phyloP scores from a whole-genome alignment of 2,888 invertebrate species.

The Poecilus cupreus region DNA sequence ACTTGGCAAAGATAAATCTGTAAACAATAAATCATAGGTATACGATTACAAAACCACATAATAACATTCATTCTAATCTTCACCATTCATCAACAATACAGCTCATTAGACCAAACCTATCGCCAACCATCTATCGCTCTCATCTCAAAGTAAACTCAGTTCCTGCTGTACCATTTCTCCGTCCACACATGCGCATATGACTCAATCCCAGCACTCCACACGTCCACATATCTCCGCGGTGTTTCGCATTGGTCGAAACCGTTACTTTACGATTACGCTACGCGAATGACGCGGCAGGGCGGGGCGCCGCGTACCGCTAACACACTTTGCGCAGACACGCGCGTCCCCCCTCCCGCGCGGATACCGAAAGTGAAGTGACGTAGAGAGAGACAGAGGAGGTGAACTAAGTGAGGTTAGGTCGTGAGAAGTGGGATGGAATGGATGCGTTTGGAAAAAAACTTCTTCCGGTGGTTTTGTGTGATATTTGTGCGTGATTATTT shows the following conservation, averaged over 20 bases:
- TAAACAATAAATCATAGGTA: too few relatives aligned
- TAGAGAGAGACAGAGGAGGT: conserved; percentile 19
- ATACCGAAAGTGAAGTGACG: conserved; percentile 55
- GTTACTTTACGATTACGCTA: conserved; percentile 24
- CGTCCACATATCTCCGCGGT: neutral
- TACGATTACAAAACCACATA: too few relatives aligned
- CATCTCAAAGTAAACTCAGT: neutral
- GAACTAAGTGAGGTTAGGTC: conserved; percentile 33
- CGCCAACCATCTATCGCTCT: too few relatives aligned
- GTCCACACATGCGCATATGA: conserved; percentile 4
- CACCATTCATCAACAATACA: too few relatives aligned
- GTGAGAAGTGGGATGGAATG: conserved; percentile 40
- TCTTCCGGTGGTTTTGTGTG: neutral
- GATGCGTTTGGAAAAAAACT: conserved; percentile 16
- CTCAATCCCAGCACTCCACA: neutral
- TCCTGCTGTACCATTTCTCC: conserved; percentile 1
- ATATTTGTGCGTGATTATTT: conserved; percentile 1
- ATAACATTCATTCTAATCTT: too few relatives aligned
- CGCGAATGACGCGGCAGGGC: conserved; percentile 45
- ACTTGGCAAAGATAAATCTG: too few relatives aligned
- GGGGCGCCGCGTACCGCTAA: conserved; percentile 48
- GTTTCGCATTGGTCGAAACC: conserved; percentile 42
- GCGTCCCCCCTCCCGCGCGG: neutral
- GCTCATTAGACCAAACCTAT: too few relatives aligned
- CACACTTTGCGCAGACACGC: conserved; percentile 54